phyloP scores from a whole-genome alignment of 2,113 vertebrate genomes.

The Rhinogobius similis region DNA sequence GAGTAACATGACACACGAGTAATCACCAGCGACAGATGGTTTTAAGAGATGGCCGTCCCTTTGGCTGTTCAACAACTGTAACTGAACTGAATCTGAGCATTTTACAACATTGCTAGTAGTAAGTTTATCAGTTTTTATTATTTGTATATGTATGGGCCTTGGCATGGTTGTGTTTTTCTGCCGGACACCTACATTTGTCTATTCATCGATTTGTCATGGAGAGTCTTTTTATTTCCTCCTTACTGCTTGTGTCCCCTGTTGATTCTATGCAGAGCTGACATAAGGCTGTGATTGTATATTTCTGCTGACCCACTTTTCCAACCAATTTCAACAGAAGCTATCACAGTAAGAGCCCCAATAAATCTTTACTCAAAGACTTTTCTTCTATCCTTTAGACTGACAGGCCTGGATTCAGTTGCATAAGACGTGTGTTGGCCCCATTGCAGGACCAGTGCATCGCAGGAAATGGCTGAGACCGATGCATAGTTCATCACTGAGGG shows the following conservation, averaged over 20 bases:
- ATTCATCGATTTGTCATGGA: background rate
- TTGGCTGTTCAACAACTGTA: no score
- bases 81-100: no score
- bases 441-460: background rate
- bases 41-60: no score
- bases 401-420: background rate
- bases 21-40: no score
- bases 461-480: no score
- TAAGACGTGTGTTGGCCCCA: background rate
- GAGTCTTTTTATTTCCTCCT: background rate
- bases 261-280: background rate
- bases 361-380: background rate
- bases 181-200: no score
- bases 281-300: constrained; percentile 27
- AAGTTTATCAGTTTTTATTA: no score
- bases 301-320: constrained; percentile 55
- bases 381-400: constrained; percentile 3
- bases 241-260: background rate
- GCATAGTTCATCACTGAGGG: constrained; percentile 52
- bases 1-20: no score
- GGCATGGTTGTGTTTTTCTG: no score
- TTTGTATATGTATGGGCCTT: no score
- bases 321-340: constrained; percentile 45
- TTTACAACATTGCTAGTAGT: no score
- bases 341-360: constrained; percentile 12